Evolutionary conservation across 2,113 vertebrate genomes (phyloP).

Genomic region (Gallinago jamesoni): DNA sequence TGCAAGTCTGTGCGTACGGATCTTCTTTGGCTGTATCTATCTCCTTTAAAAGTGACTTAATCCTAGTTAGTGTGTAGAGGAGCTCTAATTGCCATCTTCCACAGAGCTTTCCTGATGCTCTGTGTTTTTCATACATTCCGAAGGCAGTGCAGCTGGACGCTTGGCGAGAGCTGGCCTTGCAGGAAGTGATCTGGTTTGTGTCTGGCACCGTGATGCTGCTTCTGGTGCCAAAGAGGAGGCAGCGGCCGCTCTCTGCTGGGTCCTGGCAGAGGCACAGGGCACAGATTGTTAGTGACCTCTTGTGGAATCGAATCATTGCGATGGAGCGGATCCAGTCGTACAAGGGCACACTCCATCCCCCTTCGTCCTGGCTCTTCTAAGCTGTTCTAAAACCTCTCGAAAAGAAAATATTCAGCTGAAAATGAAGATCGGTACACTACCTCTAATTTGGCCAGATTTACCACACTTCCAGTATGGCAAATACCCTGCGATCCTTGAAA

Average conservation of each 20-base stretch:
- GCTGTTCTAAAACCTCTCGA: neutral
- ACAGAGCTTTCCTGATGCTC: neutral
- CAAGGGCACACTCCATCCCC: neutral
- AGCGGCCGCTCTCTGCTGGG: fast-evolving
- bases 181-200: neutral
- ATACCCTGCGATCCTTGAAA: neutral
- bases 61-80: neutral
- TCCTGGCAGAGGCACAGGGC: neutral
- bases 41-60: neutral
- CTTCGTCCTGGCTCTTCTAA: neutral
- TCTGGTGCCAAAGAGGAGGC: neutral
- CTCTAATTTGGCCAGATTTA: neutral
- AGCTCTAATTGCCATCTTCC: neutral
- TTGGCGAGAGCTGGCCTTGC: neutral
- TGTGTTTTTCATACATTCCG: neutral
- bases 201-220: neutral
- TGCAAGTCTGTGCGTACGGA: fast-evolving
- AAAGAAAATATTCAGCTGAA: neutral
- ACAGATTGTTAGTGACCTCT: conserved; percentile 21
- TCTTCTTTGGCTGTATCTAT: neutral
- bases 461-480: neutral
- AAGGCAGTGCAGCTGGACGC: conserved; percentile 21
- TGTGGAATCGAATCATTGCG: neutral
- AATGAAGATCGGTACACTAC: neutral
- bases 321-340: neutral